phyloP scores from a whole-genome alignment of 2,797 vertebrate genomes.

The Lepus townsendii region DNA sequence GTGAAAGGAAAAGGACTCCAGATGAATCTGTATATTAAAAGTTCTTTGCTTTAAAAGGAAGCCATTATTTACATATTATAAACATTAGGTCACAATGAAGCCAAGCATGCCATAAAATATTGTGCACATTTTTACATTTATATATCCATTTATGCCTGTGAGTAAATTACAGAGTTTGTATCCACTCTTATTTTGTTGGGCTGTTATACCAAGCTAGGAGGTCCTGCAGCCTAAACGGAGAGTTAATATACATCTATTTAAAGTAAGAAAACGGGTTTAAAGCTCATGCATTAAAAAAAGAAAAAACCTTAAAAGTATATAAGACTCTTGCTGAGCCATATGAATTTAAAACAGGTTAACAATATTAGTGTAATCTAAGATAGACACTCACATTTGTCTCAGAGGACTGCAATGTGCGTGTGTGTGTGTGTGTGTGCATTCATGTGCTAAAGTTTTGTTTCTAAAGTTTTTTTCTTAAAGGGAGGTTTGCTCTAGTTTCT shows the following conservation, averaged over 20 bases:
- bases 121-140: constrained; percentile 80
- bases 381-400: constrained; percentile 73
- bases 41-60: constrained; percentile 80
- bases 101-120: constrained; percentile 81
- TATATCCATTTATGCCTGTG: constrained; percentile 82
- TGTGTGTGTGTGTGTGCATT: constrained; percentile 18
- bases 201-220: constrained; percentile 82
- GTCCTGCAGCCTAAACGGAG: constrained; percentile 61
- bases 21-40: constrained; percentile 84
- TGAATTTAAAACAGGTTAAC: constrained; percentile 82
- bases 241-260: constrained; percentile 78
- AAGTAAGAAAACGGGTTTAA: constrained; percentile 78
- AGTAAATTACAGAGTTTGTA: constrained; percentile 85
- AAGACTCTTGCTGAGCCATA: constrained; percentile 70
- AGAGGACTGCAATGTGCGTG: constrained; percentile 27
- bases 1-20: constrained; percentile 82
- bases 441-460: constrained; percentile 73
- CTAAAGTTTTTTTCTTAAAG: constrained; percentile 47
- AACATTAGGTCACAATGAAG: constrained; percentile 84
- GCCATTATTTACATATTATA: constrained; percentile 85
- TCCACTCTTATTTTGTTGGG: constrained; percentile 72
- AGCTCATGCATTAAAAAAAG: constrained; percentile 63
- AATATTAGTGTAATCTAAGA: constrained; percentile 56
- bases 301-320: constrained; percentile 62
- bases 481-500: constrained; percentile 52